Base-by-base conservation (phyloP, 2,797 vertebrate genomes). In the Lindbergichthys nudifrons region DNA sequence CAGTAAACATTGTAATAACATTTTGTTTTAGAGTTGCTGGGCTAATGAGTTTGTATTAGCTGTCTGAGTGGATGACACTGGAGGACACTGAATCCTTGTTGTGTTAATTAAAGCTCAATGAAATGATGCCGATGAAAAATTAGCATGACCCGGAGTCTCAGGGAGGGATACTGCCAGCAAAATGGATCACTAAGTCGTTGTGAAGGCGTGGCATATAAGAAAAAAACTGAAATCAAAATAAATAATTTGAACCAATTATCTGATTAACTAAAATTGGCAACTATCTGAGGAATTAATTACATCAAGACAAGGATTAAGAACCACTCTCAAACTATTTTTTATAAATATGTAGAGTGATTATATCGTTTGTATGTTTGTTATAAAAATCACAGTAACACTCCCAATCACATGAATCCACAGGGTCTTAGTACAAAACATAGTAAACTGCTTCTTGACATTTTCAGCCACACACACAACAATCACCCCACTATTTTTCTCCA, bases 81-180 rank as follows among this genome's bases (percentile, higher is more conserved):
- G 88, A 87, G 88, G 73, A 89, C 83, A 86, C 77, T 0, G 43
- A 72, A 90, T 87, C 81, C 79, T 89, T 86, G 82, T 85, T 77
- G 83, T 81, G 87, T 87, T 90, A 86, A 89, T 91, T 87, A 87
- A 85, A 87, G 84, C 84, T 76, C 75, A 77, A 81, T 83, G 83
- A 85, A 91, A 86, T 80, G 69, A 84, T 74, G 76, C 75, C 15
- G 67, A 77, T 75, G 75, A 85, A 89, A 88, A 90, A 86, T 87
- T 72, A 77, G 75, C 77, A 75, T 86, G 82, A 89, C 81, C 87
- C 66, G 70, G 66, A 58, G 81, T 65, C 72, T 80, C 61, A 21
- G 70, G 21, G 51, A 84, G 59, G 58, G 69, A 80, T 30, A 65
- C 59, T 53, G 79, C 58, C 67, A 57, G 48, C 56, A 65, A 81